Evolutionary conservation across 2,888 invertebrate genomes (phyloP).

Genomic region (Andricus quercusramuli): DNA sequence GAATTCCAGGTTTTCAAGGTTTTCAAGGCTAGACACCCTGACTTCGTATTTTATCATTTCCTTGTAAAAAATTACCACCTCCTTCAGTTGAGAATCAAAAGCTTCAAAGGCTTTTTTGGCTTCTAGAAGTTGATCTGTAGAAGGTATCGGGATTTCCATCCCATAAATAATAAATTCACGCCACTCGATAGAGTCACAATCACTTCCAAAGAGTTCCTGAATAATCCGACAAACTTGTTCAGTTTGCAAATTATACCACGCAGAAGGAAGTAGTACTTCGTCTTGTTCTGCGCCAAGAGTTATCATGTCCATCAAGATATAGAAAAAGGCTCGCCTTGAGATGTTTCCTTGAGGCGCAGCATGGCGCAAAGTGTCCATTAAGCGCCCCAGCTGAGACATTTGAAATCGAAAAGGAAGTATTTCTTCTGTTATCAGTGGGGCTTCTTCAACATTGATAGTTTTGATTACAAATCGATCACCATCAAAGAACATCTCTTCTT

Average conservation of each 20-base stretch:
- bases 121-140: constrained; percentile 80
- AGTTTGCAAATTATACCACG: constrained; percentile 79
- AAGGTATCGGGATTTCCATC: constrained; percentile 81
- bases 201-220: constrained; percentile 80
- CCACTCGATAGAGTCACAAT: constrained; percentile 82
- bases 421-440: constrained; percentile 51
- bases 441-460: constrained; percentile 60
- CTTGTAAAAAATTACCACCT: constrained; percentile 55
- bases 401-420: constrained; percentile 58
- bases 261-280: constrained; percentile 71
- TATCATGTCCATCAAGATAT: constrained; percentile 80
- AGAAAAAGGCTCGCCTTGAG: constrained; percentile 79
- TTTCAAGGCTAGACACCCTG: too few species aligned
- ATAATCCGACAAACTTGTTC: constrained; percentile 79
- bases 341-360: constrained; percentile 77
- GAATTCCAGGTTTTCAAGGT: too few species aligned
- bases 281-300: constrained; percentile 79
- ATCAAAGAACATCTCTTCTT: constrained; percentile 79
- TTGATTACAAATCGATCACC: constrained; percentile 77
- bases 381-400: constrained; percentile 63
- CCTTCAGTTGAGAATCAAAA: constrained; percentile 77
- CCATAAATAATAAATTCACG: constrained; percentile 84
- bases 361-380: constrained; percentile 74
- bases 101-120: constrained; percentile 79
- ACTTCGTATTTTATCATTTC: background rate